Conservation (phyloP, 2,797 vertebrate genomes). For the Urosaurus nigricauda region DNA sequence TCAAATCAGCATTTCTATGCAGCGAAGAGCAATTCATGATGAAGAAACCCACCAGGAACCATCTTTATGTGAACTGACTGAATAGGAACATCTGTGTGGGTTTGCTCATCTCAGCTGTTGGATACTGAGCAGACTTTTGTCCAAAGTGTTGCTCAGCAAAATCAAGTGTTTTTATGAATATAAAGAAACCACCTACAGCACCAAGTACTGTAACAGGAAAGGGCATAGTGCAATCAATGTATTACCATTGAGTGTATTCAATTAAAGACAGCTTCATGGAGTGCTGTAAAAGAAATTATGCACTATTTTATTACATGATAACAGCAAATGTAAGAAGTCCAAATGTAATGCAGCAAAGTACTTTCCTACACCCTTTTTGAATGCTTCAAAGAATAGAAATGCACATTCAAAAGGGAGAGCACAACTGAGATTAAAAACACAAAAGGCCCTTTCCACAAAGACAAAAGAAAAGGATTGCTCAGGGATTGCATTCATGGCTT, state of each 20-base stretch:
- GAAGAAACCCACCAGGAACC: slow-evolving; percentile 24
- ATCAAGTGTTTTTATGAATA: slow-evolving; percentile 50
- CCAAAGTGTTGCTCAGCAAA: slow-evolving; percentile 31
- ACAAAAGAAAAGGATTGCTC: not conserved
- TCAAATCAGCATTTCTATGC: slow-evolving; percentile 10
- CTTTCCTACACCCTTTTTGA: not conserved
- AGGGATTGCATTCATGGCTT: slow-evolving; percentile 8
- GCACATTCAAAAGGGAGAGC: slow-evolving; percentile 33
- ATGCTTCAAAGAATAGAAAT: slow-evolving; percentile 33
- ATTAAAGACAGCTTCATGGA: slow-evolving; percentile 43
- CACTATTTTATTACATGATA: slow-evolving; percentile 45
- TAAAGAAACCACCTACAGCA: slow-evolving; percentile 60
- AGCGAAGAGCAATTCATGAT: not conserved
- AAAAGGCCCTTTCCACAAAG: slow-evolving; percentile 43
- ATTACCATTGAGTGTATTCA: slow-evolving; percentile 7
- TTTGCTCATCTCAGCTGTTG: slow-evolving; percentile 52
- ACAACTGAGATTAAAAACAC: slow-evolving; percentile 20
- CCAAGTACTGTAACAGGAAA: slow-evolving; percentile 31
- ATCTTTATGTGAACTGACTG: not conserved
- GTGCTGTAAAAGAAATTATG: slow-evolving; percentile 47
- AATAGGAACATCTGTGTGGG: not conserved
- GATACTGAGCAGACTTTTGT: slow-evolving; percentile 44
- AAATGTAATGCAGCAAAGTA: slow-evolving; percentile 42
- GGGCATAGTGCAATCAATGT: slow-evolving; percentile 10
- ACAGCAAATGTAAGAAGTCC: slow-evolving; percentile 22